Percentiles rank a stretch among this genome's conserved stretches.
These are phyloP conservation scores for Atethmia centrago DNA, from an alignment of 2,888 invertebrate genomes.

Conservation along the genomic window DNA sequence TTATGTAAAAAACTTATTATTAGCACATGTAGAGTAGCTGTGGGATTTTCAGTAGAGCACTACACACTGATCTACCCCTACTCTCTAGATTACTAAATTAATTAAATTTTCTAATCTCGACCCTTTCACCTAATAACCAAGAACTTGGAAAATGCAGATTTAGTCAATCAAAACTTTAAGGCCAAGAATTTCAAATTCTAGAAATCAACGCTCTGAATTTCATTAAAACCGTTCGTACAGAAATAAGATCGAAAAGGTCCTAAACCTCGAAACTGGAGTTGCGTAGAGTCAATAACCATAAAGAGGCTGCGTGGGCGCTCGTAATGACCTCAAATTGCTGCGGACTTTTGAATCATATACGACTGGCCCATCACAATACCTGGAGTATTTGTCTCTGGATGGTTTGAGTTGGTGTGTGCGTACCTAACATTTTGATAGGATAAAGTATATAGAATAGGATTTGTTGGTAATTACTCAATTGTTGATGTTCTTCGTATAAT, in stretches of 20 bases:
- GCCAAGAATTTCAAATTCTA: not conserved
- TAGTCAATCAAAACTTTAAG: too few relatives aligned
- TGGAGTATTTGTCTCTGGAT: slow-evolving; percentile 17
- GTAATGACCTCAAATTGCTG: slow-evolving; percentile 51
- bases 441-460: too few relatives aligned
- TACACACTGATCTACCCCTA: not conserved
- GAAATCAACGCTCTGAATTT: not conserved
- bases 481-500: too few relatives aligned
- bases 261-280: slow-evolving; percentile 23
- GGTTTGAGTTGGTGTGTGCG: not conserved
- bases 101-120: too few relatives aligned
- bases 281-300: slow-evolving; percentile 59
- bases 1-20: not conserved
- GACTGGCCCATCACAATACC: slow-evolving; percentile 20
- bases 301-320: slow-evolving; percentile 54
- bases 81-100: not conserved
- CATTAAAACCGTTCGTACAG: not conserved
- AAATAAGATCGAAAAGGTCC: not conserved
- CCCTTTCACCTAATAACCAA: too few relatives aligned
- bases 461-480: not conserved
- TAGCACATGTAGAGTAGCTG: not conserved
- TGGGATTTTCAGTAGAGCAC: not conserved
- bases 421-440: too few relatives aligned
- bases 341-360: slow-evolving; percentile 56
- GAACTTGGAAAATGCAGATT: slow-evolving; percentile 8